phyloP scores from a whole-genome alignment of 2,797 vertebrate genomes.

The Numenius phaeopus region DNA sequence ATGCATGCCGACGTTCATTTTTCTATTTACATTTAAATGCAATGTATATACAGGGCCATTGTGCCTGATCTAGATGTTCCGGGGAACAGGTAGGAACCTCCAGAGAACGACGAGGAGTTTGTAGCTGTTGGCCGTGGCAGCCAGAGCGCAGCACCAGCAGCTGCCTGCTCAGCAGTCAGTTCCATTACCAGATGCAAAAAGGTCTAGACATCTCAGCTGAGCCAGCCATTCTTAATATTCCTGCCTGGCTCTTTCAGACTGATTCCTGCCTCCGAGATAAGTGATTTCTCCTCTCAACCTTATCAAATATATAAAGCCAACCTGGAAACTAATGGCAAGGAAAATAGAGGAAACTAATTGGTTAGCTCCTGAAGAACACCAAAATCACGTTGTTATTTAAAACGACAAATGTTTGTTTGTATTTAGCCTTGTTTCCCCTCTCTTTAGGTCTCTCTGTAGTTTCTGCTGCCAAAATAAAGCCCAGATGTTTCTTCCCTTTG shows the following conservation, averaged over 20 bases:
- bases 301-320: neutral
- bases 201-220: neutral
- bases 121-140: neutral
- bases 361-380: neutral
- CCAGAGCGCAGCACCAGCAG: neutral
- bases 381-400: neutral
- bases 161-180: neutral
- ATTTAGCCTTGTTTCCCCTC: neutral
- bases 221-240: neutral
- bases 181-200: neutral
- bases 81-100: neutral
- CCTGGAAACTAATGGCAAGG: neutral
- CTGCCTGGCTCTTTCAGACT: neutral
- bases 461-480: constrained; percentile 3
- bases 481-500: neutral
- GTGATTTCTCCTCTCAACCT: neutral
- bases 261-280: neutral
- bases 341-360: neutral
- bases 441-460: neutral
- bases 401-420: neutral
- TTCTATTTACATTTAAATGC: neutral
- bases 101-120: neutral
- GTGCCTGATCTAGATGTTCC: rapidly evolving
- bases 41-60: too few relatives aligned
- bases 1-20: rapidly evolving